Conservation (phyloP, 1,140 invertebrate genomes). For the Diorhabda carinulata region DNA sequence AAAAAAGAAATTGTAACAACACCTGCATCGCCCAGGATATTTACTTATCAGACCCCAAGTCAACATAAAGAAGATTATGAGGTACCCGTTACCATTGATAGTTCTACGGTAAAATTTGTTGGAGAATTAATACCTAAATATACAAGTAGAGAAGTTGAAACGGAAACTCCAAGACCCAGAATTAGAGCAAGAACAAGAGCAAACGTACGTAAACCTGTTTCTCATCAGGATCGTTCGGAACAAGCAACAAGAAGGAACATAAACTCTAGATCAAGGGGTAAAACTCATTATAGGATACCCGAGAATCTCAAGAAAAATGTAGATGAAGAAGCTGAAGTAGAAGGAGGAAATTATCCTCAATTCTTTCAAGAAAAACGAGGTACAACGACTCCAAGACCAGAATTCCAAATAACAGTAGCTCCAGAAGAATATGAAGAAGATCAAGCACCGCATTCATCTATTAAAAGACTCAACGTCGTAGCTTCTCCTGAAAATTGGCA, state of each 20-base stretch:
- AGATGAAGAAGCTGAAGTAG: slow-evolving; percentile 37
- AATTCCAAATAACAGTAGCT: slow-evolving; percentile 44
- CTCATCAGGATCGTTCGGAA: slow-evolving; percentile 26
- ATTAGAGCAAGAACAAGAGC: slow-evolving; percentile 35
- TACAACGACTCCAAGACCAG: slow-evolving; percentile 21
- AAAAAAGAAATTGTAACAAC: slow-evolving; percentile 9
- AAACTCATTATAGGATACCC: slow-evolving; percentile 37
- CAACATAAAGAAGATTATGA: slow-evolving; percentile 5
- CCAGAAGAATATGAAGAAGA: slow-evolving; percentile 33
- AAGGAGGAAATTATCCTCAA: slow-evolving; percentile 42
- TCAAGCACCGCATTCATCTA: slow-evolving; percentile 40
- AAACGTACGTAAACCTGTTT: slow-evolving; percentile 27
- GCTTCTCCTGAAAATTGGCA: slow-evolving; percentile 19
- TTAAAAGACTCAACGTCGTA: slow-evolving; percentile 33
- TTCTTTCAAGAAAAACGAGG: slow-evolving; percentile 34
- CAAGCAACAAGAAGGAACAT: slow-evolving; percentile 29
- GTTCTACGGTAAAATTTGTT: slow-evolving; percentile 37
- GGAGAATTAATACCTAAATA: slow-evolving; percentile 45
- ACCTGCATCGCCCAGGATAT: background rate
- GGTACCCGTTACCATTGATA: slow-evolving; percentile 12
- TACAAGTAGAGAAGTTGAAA: slow-evolving; percentile 23
- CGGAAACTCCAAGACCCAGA: slow-evolving; percentile 29
- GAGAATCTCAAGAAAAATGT: slow-evolving; percentile 31
- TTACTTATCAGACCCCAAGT: background rate
- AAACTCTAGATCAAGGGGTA: slow-evolving; percentile 24